Base-by-base conservation (phyloP, 1,140 invertebrate genomes). In the Leptestheria dahalacensis region DNA sequence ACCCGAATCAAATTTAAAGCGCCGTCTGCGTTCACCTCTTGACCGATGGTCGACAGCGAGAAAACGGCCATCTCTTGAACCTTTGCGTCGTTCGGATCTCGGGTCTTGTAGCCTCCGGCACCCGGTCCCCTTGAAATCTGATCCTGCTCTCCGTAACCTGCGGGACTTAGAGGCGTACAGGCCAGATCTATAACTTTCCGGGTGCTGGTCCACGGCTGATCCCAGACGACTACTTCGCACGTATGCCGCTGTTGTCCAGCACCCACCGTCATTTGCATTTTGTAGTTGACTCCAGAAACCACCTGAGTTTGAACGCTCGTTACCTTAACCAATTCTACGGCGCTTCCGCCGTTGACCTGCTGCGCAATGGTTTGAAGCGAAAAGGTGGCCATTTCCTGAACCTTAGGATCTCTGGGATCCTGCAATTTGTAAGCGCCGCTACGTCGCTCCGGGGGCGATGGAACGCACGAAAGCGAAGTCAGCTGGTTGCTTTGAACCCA, bases 261-360 rank as follows among this genome's bases (percentile, higher is more conserved):
- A 6, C 28, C 20, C 1, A 26, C 48, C 24, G 28, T 23, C 0
- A 49, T 20, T 18, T 29, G 47, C 48, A 59, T n/a, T 50, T 50
- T 59, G 48, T 59, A 59, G 20, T 59, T 59, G 18, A 25, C 51
- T 25, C 58, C 58, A 18, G 58, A 59, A 29, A 59, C 58, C 12
- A 59, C 48, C 51, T 59, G 58, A 25, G 24, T 59, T n/a, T 49
- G 11, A 20, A 33, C 58, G 23, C 47, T 26, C 10, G 20, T 29
- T 15, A 59, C 26, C 11, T 59, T 33, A 10, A 25, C 58, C 12
- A 59, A 9, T 3, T 11, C 26, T 4, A 59, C 18, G 12, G 48
- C 48, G n/a, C 1, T 25, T 49, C 48, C 49, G 3, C 41, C 58
- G 25, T 59, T 59, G 6, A 41, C 15, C 33, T 41, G 53, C 33